Evolutionary conservation across 2,888 invertebrate species (phyloP), one percentile per base, ranked within the genome.

Genomic region (Lymantria dispar): DNA sequence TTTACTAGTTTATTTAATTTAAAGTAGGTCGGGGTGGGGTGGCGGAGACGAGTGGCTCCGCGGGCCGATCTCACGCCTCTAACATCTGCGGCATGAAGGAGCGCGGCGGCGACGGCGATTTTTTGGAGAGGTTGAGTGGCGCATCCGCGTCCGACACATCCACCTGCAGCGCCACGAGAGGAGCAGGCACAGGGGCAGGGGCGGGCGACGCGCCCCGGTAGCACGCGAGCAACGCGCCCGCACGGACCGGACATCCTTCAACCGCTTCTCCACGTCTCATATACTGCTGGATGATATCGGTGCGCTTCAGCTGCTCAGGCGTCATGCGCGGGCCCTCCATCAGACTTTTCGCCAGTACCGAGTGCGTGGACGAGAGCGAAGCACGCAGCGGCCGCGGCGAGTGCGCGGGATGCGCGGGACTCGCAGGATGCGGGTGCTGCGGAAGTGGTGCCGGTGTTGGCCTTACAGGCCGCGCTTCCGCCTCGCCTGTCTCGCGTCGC

Each of bases 271-370:
- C 94, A 55, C 96, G 94, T 94, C 97, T 96, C 83, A 98, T 96
- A 85, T 96, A 97, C 81, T 96, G 97, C 87, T 97, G 97, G 78
- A 98, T 97, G 75, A 97, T 95, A 85, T 98, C 98, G 36, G 97
- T 96, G 74, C 97, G 95, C 84, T 97, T 97, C 87, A 97, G 93
- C 90, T 97, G 97, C 85, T 98, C 98, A 47, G 97, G 96, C 41
- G 97, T 97, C 96, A 97, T 97, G 68, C 97, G 93, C 8, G 98
- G 97, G n/a, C 97, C 97, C 77, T 97, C 97, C 95, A 97, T 97
- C 60, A 98, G 87, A 54, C 97, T 96, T 80, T 96, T 96, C 64
- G 98, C 97, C 61, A 98, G 90, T 70, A 97, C 98, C 38, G 97
- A 97, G 89, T 97, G 97, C 54, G 96, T 97, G 74, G 96, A 96